phyloP scores from a whole-genome alignment of 2,888 invertebrate genomes.

The Chromoteleia sp. region DNA sequence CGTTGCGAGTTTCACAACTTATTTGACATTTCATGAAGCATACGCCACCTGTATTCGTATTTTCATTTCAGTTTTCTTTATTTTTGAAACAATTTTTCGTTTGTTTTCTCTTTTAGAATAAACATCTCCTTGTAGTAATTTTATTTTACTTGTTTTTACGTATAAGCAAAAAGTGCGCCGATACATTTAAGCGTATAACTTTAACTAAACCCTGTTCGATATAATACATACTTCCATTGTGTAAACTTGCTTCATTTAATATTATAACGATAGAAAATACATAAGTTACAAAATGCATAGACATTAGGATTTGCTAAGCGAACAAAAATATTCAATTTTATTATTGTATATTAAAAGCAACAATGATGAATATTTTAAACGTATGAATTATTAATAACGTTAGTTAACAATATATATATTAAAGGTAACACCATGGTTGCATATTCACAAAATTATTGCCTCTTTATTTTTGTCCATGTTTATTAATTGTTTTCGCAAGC shows the following conservation, averaged over 20 bases:
- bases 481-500: too few species aligned
- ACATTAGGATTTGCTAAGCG: constrained; percentile 34
- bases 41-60: background rate
- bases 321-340: constrained; percentile 8
- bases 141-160: constrained; percentile 39
- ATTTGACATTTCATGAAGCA: constrained; percentile 3
- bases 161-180: constrained; percentile 59
- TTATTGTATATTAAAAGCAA: background rate
- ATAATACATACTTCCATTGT: constrained; percentile 72
- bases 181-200: constrained; percentile 74
- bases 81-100: background rate
- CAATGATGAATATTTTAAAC: background rate
- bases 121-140: constrained; percentile 17
- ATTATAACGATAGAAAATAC: constrained; percentile 71
- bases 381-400: too few species aligned
- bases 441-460: too few species aligned
- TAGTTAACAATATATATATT: too few species aligned
- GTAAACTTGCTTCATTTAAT: constrained; percentile 21
- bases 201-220: constrained; percentile 79
- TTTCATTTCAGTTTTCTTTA: background rate
- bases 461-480: too few species aligned
- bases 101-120: constrained; percentile 21
- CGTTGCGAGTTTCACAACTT: constrained; percentile 8
- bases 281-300: constrained; percentile 4
- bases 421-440: too few species aligned